These are phyloP conservation scores for Tonatia bakeri DNA, from an alignment of 2,113 vertebrate genomes.

Conservation along the genomic window DNA sequence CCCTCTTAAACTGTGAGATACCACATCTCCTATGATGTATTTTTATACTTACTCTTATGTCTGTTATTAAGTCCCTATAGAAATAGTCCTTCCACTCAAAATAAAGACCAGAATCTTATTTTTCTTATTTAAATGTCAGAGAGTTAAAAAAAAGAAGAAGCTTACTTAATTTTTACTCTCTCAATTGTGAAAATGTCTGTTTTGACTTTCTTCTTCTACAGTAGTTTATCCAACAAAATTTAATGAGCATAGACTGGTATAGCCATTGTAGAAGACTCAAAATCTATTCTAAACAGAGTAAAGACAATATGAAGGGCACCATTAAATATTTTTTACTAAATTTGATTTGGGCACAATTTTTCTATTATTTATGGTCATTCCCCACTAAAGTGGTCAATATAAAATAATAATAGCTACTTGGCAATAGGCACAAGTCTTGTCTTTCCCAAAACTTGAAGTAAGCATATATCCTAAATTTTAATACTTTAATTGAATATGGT, in stretches of 20 bases:
- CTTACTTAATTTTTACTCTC: neutral
- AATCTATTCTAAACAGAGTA: neutral
- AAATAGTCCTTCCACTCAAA: neutral
- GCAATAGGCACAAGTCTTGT: neutral
- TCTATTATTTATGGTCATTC: neutral
- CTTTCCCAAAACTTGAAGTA: neutral
- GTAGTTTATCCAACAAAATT: neutral
- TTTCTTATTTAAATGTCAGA: neutral
- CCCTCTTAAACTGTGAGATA: neutral
- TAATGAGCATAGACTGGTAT: neutral
- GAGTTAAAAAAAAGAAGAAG: neutral
- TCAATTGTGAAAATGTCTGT: neutral
- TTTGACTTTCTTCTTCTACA: neutral
- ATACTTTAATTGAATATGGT: neutral
- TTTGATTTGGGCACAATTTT: neutral
- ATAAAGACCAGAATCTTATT: neutral
- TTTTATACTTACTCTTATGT: neutral
- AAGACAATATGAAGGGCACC: neutral
- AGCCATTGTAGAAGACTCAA: neutral
- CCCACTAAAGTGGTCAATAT: neutral
- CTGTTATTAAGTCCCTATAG: too few relatives aligned
- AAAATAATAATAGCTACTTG: neutral
- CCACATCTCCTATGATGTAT: neutral
- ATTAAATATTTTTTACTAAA: neutral
- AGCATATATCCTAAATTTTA: neutral